Conservation (phyloP, 2,888 invertebrate species). For the Clusia tigrina region DNA sequence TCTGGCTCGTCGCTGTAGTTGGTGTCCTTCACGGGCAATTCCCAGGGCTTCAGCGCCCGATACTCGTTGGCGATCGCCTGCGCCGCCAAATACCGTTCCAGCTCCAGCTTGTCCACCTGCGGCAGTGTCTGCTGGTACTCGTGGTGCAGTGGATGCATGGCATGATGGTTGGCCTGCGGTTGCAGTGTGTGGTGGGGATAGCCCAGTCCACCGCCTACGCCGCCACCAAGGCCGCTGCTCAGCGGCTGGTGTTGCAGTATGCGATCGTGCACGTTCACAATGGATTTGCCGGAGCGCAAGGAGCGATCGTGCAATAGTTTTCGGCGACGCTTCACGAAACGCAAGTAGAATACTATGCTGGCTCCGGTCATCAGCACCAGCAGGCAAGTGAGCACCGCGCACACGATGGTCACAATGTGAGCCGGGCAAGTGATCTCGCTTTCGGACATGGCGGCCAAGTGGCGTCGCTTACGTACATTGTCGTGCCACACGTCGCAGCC, state of each 20-base stretch:
- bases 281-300: slow-evolving; percentile 58
- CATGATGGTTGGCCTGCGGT: slow-evolving; percentile 55
- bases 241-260: slow-evolving; percentile 62
- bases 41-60: slow-evolving; percentile 63
- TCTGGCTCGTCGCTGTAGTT: slow-evolving; percentile 59
- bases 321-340: slow-evolving; percentile 61
- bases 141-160: slow-evolving; percentile 52
- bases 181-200: slow-evolving; percentile 57
- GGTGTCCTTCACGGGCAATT: slow-evolving; percentile 61
- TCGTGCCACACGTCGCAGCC: slow-evolving; percentile 63
- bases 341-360: slow-evolving; percentile 62
- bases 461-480: slow-evolving; percentile 51
- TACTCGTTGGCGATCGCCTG: slow-evolving; percentile 64
- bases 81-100: slow-evolving; percentile 64
- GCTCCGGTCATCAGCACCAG: slow-evolving; percentile 62
- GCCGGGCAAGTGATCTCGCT: slow-evolving; percentile 64
- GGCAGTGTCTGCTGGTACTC: slow-evolving; percentile 51
- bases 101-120: slow-evolving; percentile 62
- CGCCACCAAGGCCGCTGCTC: slow-evolving; percentile 36
- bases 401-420: slow-evolving; percentile 64
- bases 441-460: slow-evolving; percentile 60
- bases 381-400: slow-evolving; percentile 61
- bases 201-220: slow-evolving; percentile 33
- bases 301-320: slow-evolving; percentile 61
- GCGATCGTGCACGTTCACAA: slow-evolving; percentile 64